A percentile compares a stretch with the other conserved stretches of the same genome.
Evolutionary conservation across 2,113 vertebrate species (phyloP).

Genomic region (Smithornis capensis): DNA sequence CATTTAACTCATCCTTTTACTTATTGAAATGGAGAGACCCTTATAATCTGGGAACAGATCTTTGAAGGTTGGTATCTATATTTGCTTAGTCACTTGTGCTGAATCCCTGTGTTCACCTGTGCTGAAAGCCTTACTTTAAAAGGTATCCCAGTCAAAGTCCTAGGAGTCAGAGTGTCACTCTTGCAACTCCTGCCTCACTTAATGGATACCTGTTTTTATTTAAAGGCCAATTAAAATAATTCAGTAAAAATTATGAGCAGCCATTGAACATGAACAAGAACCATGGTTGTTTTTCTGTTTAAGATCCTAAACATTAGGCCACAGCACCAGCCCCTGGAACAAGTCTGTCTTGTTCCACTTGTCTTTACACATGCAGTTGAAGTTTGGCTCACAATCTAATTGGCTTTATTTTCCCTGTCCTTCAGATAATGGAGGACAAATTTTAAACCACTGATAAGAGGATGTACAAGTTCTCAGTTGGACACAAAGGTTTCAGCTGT

Average conservation of each 20-base stretch:
- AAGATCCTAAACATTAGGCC: background rate
- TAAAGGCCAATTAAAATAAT: background rate
- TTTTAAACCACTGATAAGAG: background rate
- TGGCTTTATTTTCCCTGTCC: background rate
- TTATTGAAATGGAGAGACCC: background rate
- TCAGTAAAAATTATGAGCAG: background rate
- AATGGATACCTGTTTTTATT: background rate
- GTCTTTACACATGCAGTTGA: background rate
- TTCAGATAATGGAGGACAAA: background rate
- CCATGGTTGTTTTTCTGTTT: accelerated
- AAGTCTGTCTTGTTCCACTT: background rate
- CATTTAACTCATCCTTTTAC: background rate
- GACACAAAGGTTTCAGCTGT: background rate
- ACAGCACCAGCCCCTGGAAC: background rate
- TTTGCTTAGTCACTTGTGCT: background rate
- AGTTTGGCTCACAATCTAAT: background rate
- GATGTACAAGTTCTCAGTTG: background rate
- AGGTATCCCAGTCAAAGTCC: background rate
- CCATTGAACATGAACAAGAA: background rate
- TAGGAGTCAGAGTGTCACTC: background rate
- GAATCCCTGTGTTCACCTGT: too few relatives aligned
- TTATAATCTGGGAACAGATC: background rate
- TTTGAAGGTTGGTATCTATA: background rate
- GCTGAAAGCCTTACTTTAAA: background rate
- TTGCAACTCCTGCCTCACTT: background rate